These are phyloP conservation scores for Lysandra bellargus DNA, from an alignment of 2,888 invertebrate species.

Conservation along the genomic window DNA sequence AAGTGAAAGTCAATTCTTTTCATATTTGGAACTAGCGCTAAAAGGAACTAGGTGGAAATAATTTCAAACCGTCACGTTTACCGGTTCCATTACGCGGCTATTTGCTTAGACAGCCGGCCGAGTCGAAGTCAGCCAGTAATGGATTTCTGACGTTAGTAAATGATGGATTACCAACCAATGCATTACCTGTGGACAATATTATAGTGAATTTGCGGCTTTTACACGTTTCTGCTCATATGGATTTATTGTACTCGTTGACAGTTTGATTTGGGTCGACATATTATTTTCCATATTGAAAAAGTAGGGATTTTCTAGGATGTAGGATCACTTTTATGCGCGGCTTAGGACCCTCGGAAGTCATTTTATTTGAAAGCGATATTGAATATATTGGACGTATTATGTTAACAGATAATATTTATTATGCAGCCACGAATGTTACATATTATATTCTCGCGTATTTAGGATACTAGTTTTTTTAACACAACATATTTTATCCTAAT, in stretches of 20 bases:
- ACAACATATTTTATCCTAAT: background rate
- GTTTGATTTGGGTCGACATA: slow-evolving; percentile 25
- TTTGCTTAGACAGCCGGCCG: slow-evolving; percentile 54
- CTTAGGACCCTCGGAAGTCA: slow-evolving; percentile 26
- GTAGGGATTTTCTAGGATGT: background rate
- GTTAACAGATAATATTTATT: background rate
- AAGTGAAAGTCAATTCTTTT: background rate
- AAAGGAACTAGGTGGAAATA: slow-evolving; percentile 19
- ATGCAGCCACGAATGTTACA: background rate
- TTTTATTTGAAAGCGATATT: slow-evolving; percentile 22
- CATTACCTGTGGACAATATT: slow-evolving; percentile 58
- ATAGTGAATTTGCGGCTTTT: slow-evolving; percentile 35
- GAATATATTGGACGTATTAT: background rate
- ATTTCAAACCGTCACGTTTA: slow-evolving; percentile 17
- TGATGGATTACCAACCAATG: slow-evolving; percentile 65
- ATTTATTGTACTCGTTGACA: slow-evolving; percentile 23
- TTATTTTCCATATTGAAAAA: slow-evolving; percentile 16
- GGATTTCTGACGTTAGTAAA: slow-evolving; percentile 73
- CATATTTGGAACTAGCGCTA: background rate
- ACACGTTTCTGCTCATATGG: slow-evolving; percentile 11
- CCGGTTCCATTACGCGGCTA: slow-evolving; percentile 53
- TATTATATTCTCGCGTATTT: background rate
- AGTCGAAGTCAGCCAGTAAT: slow-evolving; percentile 53
- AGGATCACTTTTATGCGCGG: background rate
- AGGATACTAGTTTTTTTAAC: background rate